Evolutionary conservation across 92 coral and sea anemone species (phyloP), one percentile per base, ranked within the genome.

Genomic region (Metridium senile): DNA sequence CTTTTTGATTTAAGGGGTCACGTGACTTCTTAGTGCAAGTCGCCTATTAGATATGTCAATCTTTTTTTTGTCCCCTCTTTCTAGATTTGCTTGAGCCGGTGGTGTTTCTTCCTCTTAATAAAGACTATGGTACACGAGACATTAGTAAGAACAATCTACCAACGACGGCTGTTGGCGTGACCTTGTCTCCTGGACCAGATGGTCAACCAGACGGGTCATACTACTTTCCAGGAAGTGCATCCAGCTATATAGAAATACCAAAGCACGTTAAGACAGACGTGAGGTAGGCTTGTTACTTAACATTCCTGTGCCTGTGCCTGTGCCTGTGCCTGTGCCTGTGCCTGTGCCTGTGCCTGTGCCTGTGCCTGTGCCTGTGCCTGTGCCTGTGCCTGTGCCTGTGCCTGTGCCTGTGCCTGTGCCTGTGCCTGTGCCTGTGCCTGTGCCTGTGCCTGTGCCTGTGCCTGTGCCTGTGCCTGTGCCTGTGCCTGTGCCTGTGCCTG

Each of bases 101-200:
- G 33, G 79, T 77, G 3, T 74, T 78, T 25, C 78, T 69, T 61
- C 88, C 88, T 43, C 64, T 84, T 7, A 84, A 78, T 78, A 61
- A 62, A 34, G 72, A 68, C 26, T 72, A 63, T 47, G 79, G 74
- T 25, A 79, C 88, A 22, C 70, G 29, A 65, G 88, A 84, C 58
- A 54, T 78, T 25, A 84, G 88, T 56, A 46, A 43, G 25, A 84
- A 65, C 33, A 26, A 65, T n/a, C 74, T 70, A n/a, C 71, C 88
- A 23, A 31, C 83, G 7, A 71, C 27, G 17, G 74, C 68, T 11
- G 35, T 27, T 31, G 77, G 77, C 16, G 77, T 69, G 25, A 45
- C 34, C n/a, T 77, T 84, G 63, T 58, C 84, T 10, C 74, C 70
- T 33, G 84, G 88, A 47, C 88, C 88, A 11, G 52, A 84, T 26